phyloP scores from a whole-genome alignment of 2,113 vertebrate species.

The Tapirus terrestris region DNA sequence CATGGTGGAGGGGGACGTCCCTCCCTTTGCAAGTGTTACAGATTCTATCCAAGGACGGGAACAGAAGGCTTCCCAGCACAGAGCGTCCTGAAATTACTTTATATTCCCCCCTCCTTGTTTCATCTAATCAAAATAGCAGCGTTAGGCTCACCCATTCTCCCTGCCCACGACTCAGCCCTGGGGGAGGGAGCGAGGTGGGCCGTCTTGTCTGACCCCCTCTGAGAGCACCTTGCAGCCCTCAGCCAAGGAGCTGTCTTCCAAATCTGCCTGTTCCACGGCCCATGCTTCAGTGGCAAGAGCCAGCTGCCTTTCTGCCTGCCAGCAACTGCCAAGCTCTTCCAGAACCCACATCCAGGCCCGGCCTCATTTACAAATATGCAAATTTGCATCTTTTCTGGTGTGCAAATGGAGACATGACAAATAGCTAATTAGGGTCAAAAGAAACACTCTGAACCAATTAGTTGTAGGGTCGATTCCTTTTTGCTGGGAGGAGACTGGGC shows the following conservation, averaged over 20 bases:
- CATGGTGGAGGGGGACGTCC: not conserved
- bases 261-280: conserved; percentile 71
- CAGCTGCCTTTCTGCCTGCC: conserved; percentile 88
- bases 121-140: conserved; percentile 73
- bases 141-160: conserved; percentile 53
- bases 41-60: conserved; percentile 74
- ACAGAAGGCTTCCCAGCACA: conserved; percentile 78
- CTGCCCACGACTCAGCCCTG: conserved; percentile 50
- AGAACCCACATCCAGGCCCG: conserved; percentile 85
- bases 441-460: conserved; percentile 94
- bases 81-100: conserved; percentile 77
- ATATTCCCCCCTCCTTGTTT: conserved; percentile 70
- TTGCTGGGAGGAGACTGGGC: conserved; percentile 58
- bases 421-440: conserved; percentile 97
- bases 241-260: conserved; percentile 81
- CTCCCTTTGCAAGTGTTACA: conserved; percentile 65
- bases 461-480: conserved; percentile 81
- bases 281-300: conserved; percentile 83
- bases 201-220: conserved; percentile 27
- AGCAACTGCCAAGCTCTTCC: conserved; percentile 79
- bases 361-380: conserved; percentile 96
- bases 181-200: not conserved
- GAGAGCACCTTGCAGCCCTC: conserved; percentile 64
- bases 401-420: conserved; percentile 94
- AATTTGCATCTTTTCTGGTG: conserved; percentile 95